Evolutionary conservation across 1,140 invertebrate species (phyloP).

Genomic region (Trachymyrmex septentrionalis): DNA sequence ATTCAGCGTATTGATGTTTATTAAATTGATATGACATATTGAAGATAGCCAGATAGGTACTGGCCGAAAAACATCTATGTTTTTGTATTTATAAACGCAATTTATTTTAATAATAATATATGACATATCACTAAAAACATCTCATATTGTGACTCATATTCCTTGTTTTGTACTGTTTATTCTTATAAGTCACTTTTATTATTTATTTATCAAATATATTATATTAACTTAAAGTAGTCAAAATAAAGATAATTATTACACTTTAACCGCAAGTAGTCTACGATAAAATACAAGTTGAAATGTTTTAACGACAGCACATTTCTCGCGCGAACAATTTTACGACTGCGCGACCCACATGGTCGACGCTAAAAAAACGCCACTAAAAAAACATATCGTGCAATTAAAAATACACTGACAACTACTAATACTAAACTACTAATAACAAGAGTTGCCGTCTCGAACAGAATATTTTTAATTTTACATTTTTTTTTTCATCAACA

Average conservation of each 20-base stretch:
- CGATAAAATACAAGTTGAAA: slow-evolving; percentile 4
- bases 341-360: neutral
- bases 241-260: neutral
- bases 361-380: neutral
- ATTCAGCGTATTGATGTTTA: too few species aligned
- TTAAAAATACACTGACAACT: slow-evolving; percentile 51
- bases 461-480: neutral
- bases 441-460: slow-evolving; percentile 12
- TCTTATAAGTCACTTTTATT: too few species aligned
- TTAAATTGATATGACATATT: too few species aligned
- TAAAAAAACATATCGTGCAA: slow-evolving; percentile 20
- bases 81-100: too few species aligned
- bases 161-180: too few species aligned
- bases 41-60: too few species aligned
- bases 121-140: too few species aligned
- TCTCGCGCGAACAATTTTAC: slow-evolving; percentile 28
- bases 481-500: neutral
- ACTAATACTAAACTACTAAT: slow-evolving; percentile 4
- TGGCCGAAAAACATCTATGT: too few species aligned
- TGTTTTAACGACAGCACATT: slow-evolving; percentile 3
- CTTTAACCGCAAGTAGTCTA: neutral
- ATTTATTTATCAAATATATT: too few species aligned
- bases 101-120: too few species aligned
- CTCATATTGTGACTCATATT: too few species aligned
- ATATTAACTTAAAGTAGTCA: neutral